Evolutionary conservation across 35 echinoderm and acorn worm species (phyloP), one percentile per base, ranked within the genome.

Genomic region (Lytechinus pictus): DNA sequence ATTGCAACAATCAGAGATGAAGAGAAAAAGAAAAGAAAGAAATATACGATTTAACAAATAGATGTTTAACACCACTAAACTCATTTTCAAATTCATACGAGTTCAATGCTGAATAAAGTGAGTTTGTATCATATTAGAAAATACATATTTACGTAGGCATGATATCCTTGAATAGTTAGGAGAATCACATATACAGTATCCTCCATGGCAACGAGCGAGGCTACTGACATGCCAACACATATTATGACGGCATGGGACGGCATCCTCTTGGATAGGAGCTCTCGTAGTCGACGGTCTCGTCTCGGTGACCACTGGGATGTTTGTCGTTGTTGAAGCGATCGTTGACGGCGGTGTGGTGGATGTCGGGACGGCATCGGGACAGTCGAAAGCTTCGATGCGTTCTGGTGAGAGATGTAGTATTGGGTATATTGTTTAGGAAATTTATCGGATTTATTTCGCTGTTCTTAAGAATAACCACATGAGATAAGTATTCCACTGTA

Each of bases 111-210:
- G 56, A 58, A 9, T 58, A 13, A 7, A 11, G 56, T 58, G 56
- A 58, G 9, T 6, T 9, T 58, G 13, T 58, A 58, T 11, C 9
- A 58, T 10, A 7, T 58, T 58, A 79, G 66, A n/a, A 24, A 79
- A 79, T 10, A 86, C 9, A 13, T 44, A 97, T 97, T 96, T 97
- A 99, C 98, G 98, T 51, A 99, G 52, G 86, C 98, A 99, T 24
- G 98, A 95, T 8, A 94, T 87, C 27, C 86, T 54, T 13, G 89
- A 95, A 56, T 97, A 99, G 87, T 95, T 54, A 4, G 98, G 97
- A 16, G 98, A 96, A 54, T 96, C 94, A 61, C 98, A 99, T 24
- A 88, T 87, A 53, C 98, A 99, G 72, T 91, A 94, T 14, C 95
- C 98, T 14, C 94, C 94, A n/a, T 95, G 54, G 92, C 98, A 99